Conservation (phyloP, 2,113 vertebrate genomes). For the Ctenodactylus gundi region DNA sequence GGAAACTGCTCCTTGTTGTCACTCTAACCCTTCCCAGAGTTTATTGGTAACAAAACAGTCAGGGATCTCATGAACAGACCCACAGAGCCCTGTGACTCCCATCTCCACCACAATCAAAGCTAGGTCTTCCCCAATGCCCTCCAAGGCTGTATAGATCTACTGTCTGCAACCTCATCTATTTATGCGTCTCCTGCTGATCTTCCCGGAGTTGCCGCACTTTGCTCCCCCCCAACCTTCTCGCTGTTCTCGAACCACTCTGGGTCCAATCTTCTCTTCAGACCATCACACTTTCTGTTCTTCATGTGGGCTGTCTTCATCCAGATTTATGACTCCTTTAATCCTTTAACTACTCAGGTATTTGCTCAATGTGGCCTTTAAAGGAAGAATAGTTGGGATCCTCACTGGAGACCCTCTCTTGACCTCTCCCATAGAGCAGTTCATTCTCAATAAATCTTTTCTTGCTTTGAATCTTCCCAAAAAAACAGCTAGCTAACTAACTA, state of each 20-base stretch:
- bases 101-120: neutral
- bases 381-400: neutral
- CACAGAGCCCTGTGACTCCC: too few relatives aligned
- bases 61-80: neutral
- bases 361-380: neutral
- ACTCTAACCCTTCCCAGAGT: neutral
- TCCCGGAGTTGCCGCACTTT: neutral
- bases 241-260: neutral
- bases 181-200: neutral
- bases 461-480: too few relatives aligned
- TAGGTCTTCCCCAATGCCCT: neutral
- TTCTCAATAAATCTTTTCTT: too few relatives aligned
- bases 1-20: neutral
- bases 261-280: neutral
- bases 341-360: neutral
- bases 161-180: neutral
- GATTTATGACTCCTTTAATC: neutral
- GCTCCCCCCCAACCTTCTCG: neutral
- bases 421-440: too few relatives aligned
- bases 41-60: neutral
- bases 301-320: neutral
- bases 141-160: neutral
- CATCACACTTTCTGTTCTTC: neutral
- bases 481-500: too few relatives aligned
- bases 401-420: too few relatives aligned